Base-by-base conservation (phyloP, 2,797 vertebrate species). In the Sebastes melanostomus region DNA sequence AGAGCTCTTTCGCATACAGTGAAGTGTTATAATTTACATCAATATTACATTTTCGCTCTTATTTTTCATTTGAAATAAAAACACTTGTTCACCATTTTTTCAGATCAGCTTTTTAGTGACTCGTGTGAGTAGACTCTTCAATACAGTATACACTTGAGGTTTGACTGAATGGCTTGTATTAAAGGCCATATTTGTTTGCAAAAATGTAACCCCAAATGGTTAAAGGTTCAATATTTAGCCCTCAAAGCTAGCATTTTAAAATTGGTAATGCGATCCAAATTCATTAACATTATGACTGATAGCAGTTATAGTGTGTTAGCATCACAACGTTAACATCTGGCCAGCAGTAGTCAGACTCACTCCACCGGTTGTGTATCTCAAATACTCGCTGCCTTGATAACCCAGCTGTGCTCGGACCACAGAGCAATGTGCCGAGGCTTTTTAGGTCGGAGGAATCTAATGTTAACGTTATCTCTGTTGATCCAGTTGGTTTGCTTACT, bases 371-470 rank as follows among this genome's bases (percentile, higher is more conserved):
- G 38, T 42, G 38, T 42, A 0, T 42, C 38, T 42, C 38, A 3
- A 16, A 42, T 42, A 42, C 14, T 42, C 14, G 1, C 1, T 42
- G 38, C 0, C 38, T 18, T 42, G 38, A 42, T 42, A 18, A 42
- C 38, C 38, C 6, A 42, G 13, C 5, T 1, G 1, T 2, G 13
- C 13, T 0, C 36, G 0, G 38, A 42, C 38, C 38, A 42, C 38
- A 42, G 38, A 16, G 38, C 0, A 0, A 42, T 42, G 0, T 42
- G 1, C 13, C 5, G 13, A 42, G 38, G 38, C 38, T 42, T 42
- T 42, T 42, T 0, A 42, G 38, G 38, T 42, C 0, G 38, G 38
- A 1, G 0, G 0, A 42, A 42, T 42, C 38, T 42, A 42, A 42
- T 42, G 38, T 42, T 42, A 42, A 42, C 5, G 38, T 42, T 42